A percentile compares a stretch with the other conserved stretches of the same genome.
Conservation (phyloP, 1,140 invertebrate species). For the Globodera rostochiensis region DNA sequence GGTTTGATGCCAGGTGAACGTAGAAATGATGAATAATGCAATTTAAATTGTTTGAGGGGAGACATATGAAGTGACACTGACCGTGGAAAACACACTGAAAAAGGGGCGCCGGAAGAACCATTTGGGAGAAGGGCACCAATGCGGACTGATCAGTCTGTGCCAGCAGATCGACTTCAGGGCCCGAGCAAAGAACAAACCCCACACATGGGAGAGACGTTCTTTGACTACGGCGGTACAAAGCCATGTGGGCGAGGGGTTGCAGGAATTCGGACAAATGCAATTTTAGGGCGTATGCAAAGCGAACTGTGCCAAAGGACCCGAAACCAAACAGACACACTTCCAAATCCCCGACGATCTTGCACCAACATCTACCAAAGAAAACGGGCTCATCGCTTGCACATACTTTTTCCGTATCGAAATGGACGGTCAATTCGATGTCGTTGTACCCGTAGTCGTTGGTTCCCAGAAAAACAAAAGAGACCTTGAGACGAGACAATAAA, state of each 20-base stretch:
- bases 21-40: neutral
- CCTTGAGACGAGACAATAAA: neutral
- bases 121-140: slow-evolving; percentile 38
- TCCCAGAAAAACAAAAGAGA: slow-evolving; percentile 41
- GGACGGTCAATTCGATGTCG: slow-evolving; percentile 53
- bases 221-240: slow-evolving; percentile 53
- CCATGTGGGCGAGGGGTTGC: slow-evolving; percentile 30
- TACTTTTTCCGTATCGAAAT: slow-evolving; percentile 57
- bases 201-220: slow-evolving; percentile 36
- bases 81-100: slow-evolving; percentile 49
- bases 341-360: slow-evolving; percentile 43
- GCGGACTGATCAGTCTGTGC: slow-evolving; percentile 48
- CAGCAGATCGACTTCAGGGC: slow-evolving; percentile 52
- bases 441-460: slow-evolving; percentile 52
- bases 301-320: slow-evolving; percentile 42
- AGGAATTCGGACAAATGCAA: neutral
- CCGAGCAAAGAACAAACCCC: slow-evolving; percentile 16
- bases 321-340: slow-evolving; percentile 46
- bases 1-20: slow-evolving; percentile 45
- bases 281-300: slow-evolving; percentile 54
- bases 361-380: slow-evolving; percentile 51
- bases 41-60: slow-evolving; percentile 28
- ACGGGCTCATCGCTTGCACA: slow-evolving; percentile 43
- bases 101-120: slow-evolving; percentile 42
- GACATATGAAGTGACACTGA: slow-evolving; percentile 33